A percentile compares a stretch with the other conserved stretches of the same genome.
Conservation (phyloP, 2,113 vertebrate species). For the Polyodon spathula region DNA sequence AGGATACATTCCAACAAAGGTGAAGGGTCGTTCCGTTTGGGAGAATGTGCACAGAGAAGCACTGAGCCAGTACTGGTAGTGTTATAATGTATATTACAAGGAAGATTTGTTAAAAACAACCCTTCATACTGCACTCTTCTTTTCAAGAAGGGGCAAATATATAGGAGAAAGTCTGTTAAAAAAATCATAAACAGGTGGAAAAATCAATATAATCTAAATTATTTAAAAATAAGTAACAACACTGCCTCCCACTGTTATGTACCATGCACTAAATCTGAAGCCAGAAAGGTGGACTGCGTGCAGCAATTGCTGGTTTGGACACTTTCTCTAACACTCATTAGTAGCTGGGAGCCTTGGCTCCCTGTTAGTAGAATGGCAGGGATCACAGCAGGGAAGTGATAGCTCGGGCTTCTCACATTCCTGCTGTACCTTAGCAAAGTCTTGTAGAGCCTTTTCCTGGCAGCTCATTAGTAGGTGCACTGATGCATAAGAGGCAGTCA, state of each 20-base stretch:
- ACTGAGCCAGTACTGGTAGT: conserved; percentile 33
- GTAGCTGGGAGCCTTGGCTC: conserved; percentile 75
- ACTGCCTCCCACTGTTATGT: conserved; percentile 77
- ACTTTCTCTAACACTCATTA: conserved; percentile 95
- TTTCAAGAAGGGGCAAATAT: conserved; percentile 10
- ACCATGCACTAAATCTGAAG: conserved; percentile 67
- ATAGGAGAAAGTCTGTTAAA: conserved; percentile 60
- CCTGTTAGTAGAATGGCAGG: conserved; percentile 95
- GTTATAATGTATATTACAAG: too few species aligned
- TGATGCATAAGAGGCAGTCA: conserved; percentile 99
- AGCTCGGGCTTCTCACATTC: conserved; percentile 93
- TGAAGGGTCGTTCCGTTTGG: conserved; percentile 3
- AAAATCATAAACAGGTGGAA: conserved; percentile 46
- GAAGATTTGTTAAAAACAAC: too few species aligned
- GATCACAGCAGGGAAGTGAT: conserved; percentile 97
- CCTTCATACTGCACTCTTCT: neutral
- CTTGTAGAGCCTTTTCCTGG: conserved; percentile 94
- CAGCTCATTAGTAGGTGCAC: conserved; percentile 99
- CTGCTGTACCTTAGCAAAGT: conserved; percentile 83
- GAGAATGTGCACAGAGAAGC: conserved; percentile 31
- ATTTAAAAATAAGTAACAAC: conserved; percentile 87
- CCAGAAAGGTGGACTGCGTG: conserved; percentile 85
- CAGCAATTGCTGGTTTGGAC: conserved; percentile 59
- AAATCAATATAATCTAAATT: conserved; percentile 94
- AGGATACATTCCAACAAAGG: neutral